Evolutionary conservation across 2,113 vertebrate species (phyloP), one percentile per base, ranked within the genome.

Genomic region (Delphinus delphis): DNA sequence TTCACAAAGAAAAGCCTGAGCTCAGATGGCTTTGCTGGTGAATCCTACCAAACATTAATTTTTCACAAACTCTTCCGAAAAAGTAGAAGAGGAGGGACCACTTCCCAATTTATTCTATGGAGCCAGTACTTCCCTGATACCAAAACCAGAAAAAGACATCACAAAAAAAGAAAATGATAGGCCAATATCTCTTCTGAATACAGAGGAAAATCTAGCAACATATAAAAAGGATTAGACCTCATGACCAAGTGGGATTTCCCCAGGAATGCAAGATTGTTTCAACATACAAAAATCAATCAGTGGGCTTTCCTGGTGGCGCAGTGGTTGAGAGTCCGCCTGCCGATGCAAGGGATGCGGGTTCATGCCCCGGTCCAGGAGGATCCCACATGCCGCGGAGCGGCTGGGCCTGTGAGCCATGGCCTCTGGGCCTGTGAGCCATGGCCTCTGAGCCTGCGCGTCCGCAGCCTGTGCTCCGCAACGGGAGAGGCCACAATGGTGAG

Each of bases 81-180:
- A 71, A 20, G 4, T 26, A 60, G 12, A 62, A 55, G 47, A 1
- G 47, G 26, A 58, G 13, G 23, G 33, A 33, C 13, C 12, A 31
- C 12, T 21, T 83, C 80, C 11, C 53, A 47, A 12, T 38, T 85
- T 25, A 79, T 83, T 71, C 26, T 55, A 12, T 23, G 33, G 83
- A 15, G 5, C 4, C 12, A 81, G 3, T 15, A 26, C 53, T 77
- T 88, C n/a, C 41, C 33, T 44, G 21, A 62, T 53, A 41, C 10
- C 53, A 80, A 93, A 87, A 60, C 7, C 2, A 55, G 62, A 68
- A 23, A 86, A 68, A 44, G 38, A 11, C 5, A 76, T 47, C 18
- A 65, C 44, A 83, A 14, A 31, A 67, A 88, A 84, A 92, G 13
- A 92, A 83, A 79, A 65, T 65, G 44, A 79, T 26, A 74, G 44